phyloP scores from a whole-genome alignment of 2,113 vertebrate species.

The Herpetotheres cachinnans region DNA sequence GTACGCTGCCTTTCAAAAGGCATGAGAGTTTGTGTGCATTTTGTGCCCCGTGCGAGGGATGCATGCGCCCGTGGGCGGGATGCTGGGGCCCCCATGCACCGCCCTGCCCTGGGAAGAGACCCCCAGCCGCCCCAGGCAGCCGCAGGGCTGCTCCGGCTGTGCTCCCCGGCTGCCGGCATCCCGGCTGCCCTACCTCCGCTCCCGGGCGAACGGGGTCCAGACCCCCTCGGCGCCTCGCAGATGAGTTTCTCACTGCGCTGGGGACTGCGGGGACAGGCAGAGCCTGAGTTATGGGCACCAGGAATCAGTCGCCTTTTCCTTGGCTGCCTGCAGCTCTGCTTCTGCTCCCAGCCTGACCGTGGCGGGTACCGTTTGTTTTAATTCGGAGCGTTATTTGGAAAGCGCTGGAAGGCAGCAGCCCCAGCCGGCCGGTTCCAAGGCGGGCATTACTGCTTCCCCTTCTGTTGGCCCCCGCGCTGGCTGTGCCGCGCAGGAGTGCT shows the following conservation, averaged over 20 bases:
- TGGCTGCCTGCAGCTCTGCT: neutral
- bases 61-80: rapidly evolving
- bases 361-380: no score
- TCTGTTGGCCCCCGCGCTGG: no score
- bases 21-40: rapidly evolving
- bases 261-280: neutral
- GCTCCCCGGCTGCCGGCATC: neutral
- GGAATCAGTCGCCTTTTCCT: neutral
- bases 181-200: neutral
- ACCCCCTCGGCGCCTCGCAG: neutral
- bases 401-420: neutral
- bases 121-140: no score
- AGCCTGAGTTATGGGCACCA: neutral
- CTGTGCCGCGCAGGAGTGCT: no score
- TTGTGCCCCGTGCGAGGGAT: neutral
- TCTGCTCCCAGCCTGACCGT: neutral
- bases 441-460: no score
- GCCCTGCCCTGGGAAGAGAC: neutral
- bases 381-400: neutral
- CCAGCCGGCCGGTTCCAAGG: no score
- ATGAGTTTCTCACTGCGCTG: rapidly evolving
- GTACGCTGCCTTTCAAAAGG: rapidly evolving
- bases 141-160: no score
- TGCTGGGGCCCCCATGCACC: rapidly evolving
- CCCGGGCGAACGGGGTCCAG: neutral